phyloP scores from a whole-genome alignment of 2,113 vertebrate species.

The Callocephalon fimbriatum region DNA sequence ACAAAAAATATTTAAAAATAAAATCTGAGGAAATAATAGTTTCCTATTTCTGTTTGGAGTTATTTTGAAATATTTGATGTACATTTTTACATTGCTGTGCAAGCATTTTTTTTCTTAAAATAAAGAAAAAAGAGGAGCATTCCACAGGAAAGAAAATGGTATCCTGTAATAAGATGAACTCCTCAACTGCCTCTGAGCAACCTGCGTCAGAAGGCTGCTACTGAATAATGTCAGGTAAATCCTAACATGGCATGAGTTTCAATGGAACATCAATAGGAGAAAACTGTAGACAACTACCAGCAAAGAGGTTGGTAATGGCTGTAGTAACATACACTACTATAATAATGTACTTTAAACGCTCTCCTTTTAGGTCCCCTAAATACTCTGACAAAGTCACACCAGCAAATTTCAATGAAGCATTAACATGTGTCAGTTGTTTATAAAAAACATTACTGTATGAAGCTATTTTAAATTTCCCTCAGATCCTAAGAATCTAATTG shows the following conservation, averaged over 20 bases:
- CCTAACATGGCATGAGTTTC: background rate
- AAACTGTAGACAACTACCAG: slow-evolving; percentile 50
- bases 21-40: slow-evolving; percentile 11
- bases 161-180: background rate
- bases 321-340: slow-evolving; percentile 1
- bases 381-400: slow-evolving; percentile 37
- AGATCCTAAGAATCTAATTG: slow-evolving; percentile 86
- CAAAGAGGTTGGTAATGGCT: slow-evolving; percentile 18
- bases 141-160: slow-evolving; percentile 22
- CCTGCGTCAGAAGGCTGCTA: background rate
- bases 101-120: background rate
- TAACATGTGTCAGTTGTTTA: slow-evolving; percentile 31
- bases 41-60: background rate
- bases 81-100: slow-evolving; percentile 7
- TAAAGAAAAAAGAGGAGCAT: background rate
- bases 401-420: slow-evolving; percentile 15
- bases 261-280: slow-evolving; percentile 26
- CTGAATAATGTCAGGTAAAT: background rate
- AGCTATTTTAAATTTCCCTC: background rate
- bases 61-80: background rate
- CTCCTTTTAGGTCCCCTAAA: background rate
- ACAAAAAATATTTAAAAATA: slow-evolving; percentile 31
- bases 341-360: slow-evolving; percentile 18
- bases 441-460: slow-evolving; percentile 46
- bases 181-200: background rate